Conservation (phyloP, 2,113 vertebrate genomes). For the Antigone vipio region DNA sequence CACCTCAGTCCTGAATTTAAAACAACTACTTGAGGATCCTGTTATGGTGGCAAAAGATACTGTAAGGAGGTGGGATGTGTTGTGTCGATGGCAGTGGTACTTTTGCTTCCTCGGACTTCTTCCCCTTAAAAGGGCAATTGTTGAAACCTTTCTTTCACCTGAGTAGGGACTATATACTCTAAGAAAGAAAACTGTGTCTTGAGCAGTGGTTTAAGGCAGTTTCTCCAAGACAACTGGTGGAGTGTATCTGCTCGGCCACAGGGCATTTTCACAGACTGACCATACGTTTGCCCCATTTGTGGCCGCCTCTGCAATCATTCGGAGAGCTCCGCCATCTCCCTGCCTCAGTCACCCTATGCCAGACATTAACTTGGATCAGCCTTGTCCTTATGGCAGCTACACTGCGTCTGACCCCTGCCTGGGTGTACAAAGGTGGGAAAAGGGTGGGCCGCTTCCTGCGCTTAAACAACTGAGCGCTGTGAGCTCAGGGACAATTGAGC, state of each 20-base stretch:
- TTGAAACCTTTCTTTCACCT: neutral
- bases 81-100: neutral
- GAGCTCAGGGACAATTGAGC: constrained; percentile 55
- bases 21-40: constrained; percentile 16
- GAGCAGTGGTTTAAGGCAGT: neutral
- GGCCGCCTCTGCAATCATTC: neutral
- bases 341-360: neutral
- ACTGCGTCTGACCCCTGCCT: constrained; percentile 39
- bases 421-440: constrained; percentile 67
- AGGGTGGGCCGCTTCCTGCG: constrained; percentile 50
- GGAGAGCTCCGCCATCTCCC: neutral
- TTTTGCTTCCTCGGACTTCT: neutral
- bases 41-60: neutral
- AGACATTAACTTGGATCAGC: neutral
- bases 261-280: neutral
- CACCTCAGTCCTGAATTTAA: constrained; percentile 25
- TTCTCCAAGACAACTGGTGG: neutral
- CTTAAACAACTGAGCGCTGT: constrained; percentile 48
- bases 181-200: neutral
- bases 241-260: accelerated
- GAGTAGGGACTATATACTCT: neutral
- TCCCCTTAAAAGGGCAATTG: neutral
- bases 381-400: constrained; percentile 2
- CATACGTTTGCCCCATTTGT: accelerated
- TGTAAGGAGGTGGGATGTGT: neutral